phyloP scores from a whole-genome alignment of 2,888 invertebrate species.

The Exephanes ischioxanthus region DNA sequence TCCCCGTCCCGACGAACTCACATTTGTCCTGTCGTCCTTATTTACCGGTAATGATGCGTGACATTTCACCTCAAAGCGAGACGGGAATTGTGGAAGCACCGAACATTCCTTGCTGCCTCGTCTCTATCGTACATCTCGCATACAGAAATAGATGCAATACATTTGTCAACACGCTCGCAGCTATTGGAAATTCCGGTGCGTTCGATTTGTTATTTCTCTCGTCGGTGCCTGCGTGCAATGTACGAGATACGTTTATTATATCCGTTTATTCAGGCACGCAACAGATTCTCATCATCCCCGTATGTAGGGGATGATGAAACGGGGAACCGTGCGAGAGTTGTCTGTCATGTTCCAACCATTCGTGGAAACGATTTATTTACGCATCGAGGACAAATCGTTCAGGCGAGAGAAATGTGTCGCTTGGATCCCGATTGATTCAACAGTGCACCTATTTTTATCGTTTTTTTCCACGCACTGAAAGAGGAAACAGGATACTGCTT shows the following conservation, averaged over 20 bases:
- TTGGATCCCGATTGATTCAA: not conserved
- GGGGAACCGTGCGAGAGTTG: not conserved
- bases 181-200: not conserved
- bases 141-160: not conserved
- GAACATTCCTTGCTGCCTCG: not conserved
- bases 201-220: conserved; percentile 8
- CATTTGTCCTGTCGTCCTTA: not conserved
- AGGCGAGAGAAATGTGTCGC: not conserved
- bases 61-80: not conserved
- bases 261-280: conserved; percentile 17
- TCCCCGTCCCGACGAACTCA: not conserved
- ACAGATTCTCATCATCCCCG: conserved; percentile 17
- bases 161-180: not conserved
- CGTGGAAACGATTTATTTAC: conserved; percentile 7
- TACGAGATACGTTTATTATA: conserved; percentile 23
- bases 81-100: conserved; percentile 12
- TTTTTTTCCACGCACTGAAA: not conserved
- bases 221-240: conserved; percentile 8
- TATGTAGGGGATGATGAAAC: not conserved
- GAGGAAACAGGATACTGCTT: conserved; percentile 1
- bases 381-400: not conserved
- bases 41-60: conserved; percentile 7
- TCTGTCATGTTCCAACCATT: not conserved
- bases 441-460: not conserved
- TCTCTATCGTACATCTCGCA: not conserved